Evolutionary conservation across 2,113 vertebrate species (phyloP).

Genomic region (Miniopterus natalensis): DNA sequence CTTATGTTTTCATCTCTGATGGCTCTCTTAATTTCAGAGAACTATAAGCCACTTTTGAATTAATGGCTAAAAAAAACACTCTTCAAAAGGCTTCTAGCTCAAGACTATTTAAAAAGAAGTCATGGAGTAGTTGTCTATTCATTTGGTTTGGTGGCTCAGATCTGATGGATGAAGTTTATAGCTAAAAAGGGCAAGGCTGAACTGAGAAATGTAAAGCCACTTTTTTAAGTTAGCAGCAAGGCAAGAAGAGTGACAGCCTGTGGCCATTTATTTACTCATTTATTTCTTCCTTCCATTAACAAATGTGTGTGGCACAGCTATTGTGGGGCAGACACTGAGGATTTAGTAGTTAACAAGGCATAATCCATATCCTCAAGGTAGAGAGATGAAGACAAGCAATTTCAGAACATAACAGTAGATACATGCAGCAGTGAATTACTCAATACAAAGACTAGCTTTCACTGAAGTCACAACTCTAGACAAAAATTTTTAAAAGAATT

Average conservation of each 20-base stretch:
- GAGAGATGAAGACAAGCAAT: not conserved
- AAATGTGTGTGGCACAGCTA: not conserved
- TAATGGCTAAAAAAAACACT: not conserved
- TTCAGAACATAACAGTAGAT: not conserved
- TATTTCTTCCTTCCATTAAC: not conserved
- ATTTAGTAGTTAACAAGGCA: not conserved
- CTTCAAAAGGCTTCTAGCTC: not conserved
- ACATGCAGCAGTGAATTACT: not conserved
- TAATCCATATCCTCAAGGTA: not conserved
- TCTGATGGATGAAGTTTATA: not conserved
- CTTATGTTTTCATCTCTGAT: not conserved
- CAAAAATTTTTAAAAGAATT: not conserved
- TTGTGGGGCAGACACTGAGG: not conserved
- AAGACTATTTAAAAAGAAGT: conserved; percentile 51
- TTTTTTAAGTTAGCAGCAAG: conserved; percentile 16
- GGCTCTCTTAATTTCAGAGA: conserved; percentile 40
- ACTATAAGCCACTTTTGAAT: not conserved
- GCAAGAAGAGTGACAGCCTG: not conserved
- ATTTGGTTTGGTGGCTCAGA: not conserved
- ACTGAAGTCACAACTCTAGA: not conserved
- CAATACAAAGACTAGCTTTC: conserved; percentile 19
- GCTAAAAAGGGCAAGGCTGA: not conserved
- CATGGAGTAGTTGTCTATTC: not conserved
- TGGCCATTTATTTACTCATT: not conserved
- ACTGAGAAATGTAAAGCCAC: not conserved